phyloP scores from a whole-genome alignment of 2,113 vertebrate species.

The Catharus minimus region DNA sequence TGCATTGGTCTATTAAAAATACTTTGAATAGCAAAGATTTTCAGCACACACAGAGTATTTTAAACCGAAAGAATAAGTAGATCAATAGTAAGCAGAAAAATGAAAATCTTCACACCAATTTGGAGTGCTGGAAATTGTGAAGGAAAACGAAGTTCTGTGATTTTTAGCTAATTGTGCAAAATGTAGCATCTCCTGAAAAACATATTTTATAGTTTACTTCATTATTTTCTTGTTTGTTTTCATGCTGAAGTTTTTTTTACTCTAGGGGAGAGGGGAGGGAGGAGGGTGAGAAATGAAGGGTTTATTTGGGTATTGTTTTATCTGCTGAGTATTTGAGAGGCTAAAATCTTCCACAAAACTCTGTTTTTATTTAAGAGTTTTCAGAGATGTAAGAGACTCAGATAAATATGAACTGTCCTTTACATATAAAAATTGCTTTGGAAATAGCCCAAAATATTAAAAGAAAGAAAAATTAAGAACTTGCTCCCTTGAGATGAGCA shows the following conservation, averaged over 20 bases:
- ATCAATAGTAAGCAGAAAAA: not conserved
- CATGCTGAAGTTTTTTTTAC: not conserved
- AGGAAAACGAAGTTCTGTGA: not conserved
- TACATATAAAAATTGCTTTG: not conserved
- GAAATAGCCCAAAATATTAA: not conserved
- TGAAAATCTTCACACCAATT: not conserved
- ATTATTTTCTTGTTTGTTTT: not conserved
- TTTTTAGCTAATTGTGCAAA: not conserved
- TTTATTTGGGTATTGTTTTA: not conserved
- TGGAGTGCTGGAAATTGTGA: not conserved
- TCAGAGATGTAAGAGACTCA: not conserved
- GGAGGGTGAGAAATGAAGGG: not conserved
- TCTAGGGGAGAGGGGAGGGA: fast-evolving
- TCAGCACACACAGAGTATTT: not conserved
- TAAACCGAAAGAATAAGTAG: not conserved
- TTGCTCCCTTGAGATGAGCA: not conserved
- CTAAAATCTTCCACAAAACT: not conserved
- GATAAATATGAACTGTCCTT: not conserved
- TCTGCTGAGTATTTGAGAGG: not conserved
- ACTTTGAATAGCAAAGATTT: not conserved
- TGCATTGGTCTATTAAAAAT: not conserved
- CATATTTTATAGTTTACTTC: not conserved
- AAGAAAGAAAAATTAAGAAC: not conserved
- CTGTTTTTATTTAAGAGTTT: not conserved
- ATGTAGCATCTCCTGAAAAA: not conserved